phyloP scores from a whole-genome alignment of 1,140 invertebrate species.

The Brachystomella parvula region DNA sequence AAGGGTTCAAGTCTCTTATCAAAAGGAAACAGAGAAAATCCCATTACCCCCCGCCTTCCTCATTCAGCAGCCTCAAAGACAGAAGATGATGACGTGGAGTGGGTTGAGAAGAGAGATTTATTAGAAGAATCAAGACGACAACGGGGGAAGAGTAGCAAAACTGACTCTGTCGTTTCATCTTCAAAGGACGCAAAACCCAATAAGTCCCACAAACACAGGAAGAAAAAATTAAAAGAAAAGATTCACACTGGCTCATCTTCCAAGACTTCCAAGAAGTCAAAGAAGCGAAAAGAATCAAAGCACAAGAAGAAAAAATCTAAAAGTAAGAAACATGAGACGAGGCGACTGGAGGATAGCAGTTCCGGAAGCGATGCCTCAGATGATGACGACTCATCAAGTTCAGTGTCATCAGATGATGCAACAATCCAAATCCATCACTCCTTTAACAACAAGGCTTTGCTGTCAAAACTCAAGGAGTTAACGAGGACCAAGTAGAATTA shows the following conservation, averaged over 20 bases:
- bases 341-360: constrained; percentile 3
- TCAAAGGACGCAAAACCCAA: neutral
- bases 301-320: constrained; percentile 24
- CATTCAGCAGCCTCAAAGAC: no score
- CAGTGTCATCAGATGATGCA: constrained; percentile 8
- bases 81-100: constrained; percentile 18
- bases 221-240: constrained; percentile 18
- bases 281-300: constrained; percentile 22
- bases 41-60: no score
- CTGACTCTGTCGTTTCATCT: neutral
- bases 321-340: constrained; percentile 11
- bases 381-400: neutral
- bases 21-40: neutral
- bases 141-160: constrained; percentile 5
- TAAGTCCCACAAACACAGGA: constrained; percentile 1
- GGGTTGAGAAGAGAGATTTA: constrained; percentile 25
- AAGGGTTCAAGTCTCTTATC: neutral
- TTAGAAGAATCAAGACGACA: neutral
- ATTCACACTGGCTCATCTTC: no score
- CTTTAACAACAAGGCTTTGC: constrained; percentile 23
- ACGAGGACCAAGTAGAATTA: constrained; percentile 10
- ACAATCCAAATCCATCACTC: constrained; percentile 28
- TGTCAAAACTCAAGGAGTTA: constrained; percentile 29
- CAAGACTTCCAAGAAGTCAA: constrained; percentile 21
- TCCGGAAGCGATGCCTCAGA: neutral